Evolutionary conservation across 2,888 invertebrate genomes (phyloP), one percentile per base, ranked within the genome.

Genomic region (Stratiomys singularior): DNA sequence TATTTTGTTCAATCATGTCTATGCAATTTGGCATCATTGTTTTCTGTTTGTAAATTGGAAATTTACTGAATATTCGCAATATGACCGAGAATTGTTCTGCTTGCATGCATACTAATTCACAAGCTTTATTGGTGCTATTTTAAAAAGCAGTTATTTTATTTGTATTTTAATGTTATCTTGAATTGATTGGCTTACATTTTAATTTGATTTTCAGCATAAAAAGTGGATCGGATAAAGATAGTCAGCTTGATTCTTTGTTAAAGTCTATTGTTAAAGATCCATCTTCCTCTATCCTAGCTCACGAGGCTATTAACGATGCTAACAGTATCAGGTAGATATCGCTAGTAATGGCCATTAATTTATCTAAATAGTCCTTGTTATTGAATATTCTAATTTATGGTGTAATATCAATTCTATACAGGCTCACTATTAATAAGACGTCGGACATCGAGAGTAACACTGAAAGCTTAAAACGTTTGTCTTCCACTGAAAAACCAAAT

Each of bases 181-280:
- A 37, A 37, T 37, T 37, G 37, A 37, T 9, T 5, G 3, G 37
- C 37, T 37, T 37, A 37, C 9, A 37, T 60, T 47, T 46, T 37
- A 4, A 58, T 60, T 78, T 76, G 25, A 72, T 63, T 80, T 82
- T 79, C 85, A 87, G 87, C 85, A 86, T 87, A 83, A 87, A 86
- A 84, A 87, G 87, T 84, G 85, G 86, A 83, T 86, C 86, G 88
- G 91, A 82, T 89, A 91, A 85, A 91, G 89, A 89, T 85, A 87
- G 84, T 84, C 90, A 90, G 84, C 86, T 95, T 82, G 95, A 95
- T 87, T 92, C 92, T 81, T 89, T 95, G 77, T 90, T 95, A 80
- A 94, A 94, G 86, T 93, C 92, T 83, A 88, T 93, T 82, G 92
- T 92, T 77, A 93, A 93, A 87, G 93, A 93, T 85, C 89, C 90